phyloP scores from a whole-genome alignment of 2,797 vertebrate species.

The Lagodon rhomboides region DNA sequence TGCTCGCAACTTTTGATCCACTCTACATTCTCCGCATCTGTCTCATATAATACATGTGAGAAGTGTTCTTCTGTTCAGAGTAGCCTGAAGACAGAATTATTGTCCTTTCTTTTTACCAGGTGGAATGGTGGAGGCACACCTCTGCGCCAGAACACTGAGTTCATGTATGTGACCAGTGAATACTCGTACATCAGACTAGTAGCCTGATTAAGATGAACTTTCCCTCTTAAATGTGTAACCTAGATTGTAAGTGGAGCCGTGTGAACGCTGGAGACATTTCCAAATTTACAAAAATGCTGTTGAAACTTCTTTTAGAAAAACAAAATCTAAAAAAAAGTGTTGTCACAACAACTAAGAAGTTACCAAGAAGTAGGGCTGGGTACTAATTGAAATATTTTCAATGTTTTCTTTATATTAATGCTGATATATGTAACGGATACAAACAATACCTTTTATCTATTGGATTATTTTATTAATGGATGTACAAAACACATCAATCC shows the following conservation, averaged over 20 bases:
- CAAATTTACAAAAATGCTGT: not conserved
- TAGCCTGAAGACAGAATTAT: constrained; percentile 67
- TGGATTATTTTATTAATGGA: not conserved
- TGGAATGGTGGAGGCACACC: constrained; percentile 96
- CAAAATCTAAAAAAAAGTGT: not conserved
- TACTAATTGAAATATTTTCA: no score
- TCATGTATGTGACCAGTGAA: constrained; percentile 92
- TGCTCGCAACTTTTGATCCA: no score
- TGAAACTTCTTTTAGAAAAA: not conserved
- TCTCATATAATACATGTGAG: no score
- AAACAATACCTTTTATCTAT: not conserved
- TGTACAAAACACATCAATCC: not conserved
- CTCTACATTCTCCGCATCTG: no score
- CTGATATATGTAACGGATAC: no score
- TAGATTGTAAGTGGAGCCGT: constrained; percentile 8
- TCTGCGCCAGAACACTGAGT: constrained; percentile 91
- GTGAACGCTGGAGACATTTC: constrained; percentile 53
- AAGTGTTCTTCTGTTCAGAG: not conserved
- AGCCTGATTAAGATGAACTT: constrained; percentile 29
- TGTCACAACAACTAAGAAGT: not conserved
- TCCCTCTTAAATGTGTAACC: not conserved
- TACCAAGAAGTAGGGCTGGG: not conserved
- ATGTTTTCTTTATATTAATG: no score
- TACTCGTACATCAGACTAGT: constrained; percentile 49
- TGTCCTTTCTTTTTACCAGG: constrained; percentile 90